Conservation (phyloP, 2,888 invertebrate species). For the Parnassius apollo region DNA sequence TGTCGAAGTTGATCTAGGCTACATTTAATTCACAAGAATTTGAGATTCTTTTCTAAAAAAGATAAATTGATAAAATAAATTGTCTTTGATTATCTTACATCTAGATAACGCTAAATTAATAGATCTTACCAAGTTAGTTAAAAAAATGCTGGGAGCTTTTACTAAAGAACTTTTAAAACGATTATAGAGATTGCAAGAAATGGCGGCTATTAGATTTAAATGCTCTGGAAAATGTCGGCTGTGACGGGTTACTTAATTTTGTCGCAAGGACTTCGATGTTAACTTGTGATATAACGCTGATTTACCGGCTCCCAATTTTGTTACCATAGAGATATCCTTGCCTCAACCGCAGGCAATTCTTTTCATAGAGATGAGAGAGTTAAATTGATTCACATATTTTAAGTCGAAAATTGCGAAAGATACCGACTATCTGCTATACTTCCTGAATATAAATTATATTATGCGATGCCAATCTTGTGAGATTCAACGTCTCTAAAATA, state of each 20-base stretch:
- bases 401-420: background rate
- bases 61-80: too few species aligned
- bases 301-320: constrained; percentile 10
- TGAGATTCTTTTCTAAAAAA: too few species aligned
- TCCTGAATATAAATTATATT: too few species aligned
- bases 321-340: constrained; percentile 7
- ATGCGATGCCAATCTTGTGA: too few species aligned
- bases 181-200: background rate
- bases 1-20: too few species aligned
- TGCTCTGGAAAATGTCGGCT: constrained; percentile 37
- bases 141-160: too few species aligned
- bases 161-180: background rate
- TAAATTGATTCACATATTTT: constrained; percentile 14
- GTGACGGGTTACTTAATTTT: constrained; percentile 49
- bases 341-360: background rate
- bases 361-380: constrained; percentile 3
- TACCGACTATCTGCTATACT: too few species aligned
- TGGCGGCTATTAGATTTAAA: constrained; percentile 5
- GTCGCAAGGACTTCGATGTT: constrained; percentile 38
- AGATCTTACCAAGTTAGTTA: too few species aligned
- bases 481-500: too few species aligned
- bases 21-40: too few species aligned
- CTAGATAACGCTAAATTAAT: too few species aligned
- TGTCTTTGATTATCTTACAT: too few species aligned
- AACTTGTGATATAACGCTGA: constrained; percentile 22